phyloP scores from a whole-genome alignment of 2,888 invertebrate genomes.

The Mesorhabditis spiculigera region DNA sequence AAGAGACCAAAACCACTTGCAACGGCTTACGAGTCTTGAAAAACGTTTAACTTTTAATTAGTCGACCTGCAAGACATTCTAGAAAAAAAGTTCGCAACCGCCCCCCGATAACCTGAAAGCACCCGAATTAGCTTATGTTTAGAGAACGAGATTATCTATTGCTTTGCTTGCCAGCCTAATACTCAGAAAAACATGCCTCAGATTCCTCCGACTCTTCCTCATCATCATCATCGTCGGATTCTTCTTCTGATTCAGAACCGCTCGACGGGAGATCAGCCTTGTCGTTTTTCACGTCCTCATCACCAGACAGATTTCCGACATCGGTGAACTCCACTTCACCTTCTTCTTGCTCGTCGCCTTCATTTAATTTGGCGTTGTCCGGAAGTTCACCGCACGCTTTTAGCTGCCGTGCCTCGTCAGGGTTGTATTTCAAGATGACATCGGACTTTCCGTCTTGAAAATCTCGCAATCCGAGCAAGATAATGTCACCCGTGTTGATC shows the following conservation, averaged over 20 bases:
- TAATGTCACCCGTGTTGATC: constrained; percentile 79
- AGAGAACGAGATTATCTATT: too few relatives aligned
- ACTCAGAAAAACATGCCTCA: background rate
- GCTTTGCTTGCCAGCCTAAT: too few relatives aligned
- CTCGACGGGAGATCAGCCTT: constrained; percentile 20
- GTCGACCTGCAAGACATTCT: too few relatives aligned
- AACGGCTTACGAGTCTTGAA: too few relatives aligned
- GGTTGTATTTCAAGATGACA: constrained; percentile 96
- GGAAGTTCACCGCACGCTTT: constrained; percentile 99
- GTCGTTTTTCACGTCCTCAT: constrained; percentile 19
- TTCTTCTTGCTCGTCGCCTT: constrained; percentile 54
- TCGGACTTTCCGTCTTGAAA: constrained; percentile 78
- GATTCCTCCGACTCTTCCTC: constrained; percentile 16
- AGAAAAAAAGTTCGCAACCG: too few relatives aligned
- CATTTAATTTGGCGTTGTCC: constrained; percentile 71
- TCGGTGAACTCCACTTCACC: constrained; percentile 46
- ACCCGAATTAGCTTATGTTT: too few relatives aligned
- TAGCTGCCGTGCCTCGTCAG: constrained; percentile 96
- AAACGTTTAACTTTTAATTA: too few relatives aligned
- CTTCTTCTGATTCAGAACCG: constrained; percentile 20
- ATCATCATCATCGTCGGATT: constrained; percentile 21
- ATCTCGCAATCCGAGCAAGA: constrained; percentile 91
- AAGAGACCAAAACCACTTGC: too few relatives aligned
- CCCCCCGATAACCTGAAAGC: too few relatives aligned
- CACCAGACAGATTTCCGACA: constrained; percentile 19